Conservation (phyloP, 1,140 invertebrate genomes). For the Drosophila mauritiana region DNA sequence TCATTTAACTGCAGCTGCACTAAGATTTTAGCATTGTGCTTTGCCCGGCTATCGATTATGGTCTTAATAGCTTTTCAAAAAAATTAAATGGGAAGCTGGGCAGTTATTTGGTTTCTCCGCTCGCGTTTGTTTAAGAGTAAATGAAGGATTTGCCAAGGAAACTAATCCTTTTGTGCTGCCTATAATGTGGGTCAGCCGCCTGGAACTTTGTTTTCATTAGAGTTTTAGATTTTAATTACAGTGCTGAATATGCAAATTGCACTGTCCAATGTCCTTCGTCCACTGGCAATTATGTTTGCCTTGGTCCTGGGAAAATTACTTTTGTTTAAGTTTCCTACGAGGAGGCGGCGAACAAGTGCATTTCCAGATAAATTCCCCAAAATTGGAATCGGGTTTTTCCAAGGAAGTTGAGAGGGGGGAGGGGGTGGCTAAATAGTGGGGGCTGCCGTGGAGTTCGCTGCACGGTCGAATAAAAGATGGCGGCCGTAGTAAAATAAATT, state of each 20-base stretch:
- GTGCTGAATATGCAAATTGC: slow-evolving; percentile 52
- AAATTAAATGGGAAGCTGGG: not conserved
- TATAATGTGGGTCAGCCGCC: slow-evolving; percentile 60
- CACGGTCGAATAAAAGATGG: slow-evolving; percentile 68
- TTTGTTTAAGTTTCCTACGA: slow-evolving; percentile 44
- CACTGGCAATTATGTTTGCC: slow-evolving; percentile 23
- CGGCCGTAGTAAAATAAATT: slow-evolving; percentile 83
- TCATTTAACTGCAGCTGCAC: slow-evolving; percentile 70
- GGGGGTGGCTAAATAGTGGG: not conserved
- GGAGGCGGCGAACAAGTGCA: slow-evolving; percentile 37
- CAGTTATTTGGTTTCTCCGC: slow-evolving; percentile 20
- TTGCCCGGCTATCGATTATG: slow-evolving; percentile 53
- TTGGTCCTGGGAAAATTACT: slow-evolving; percentile 40
- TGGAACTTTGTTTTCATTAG: slow-evolving; percentile 57
- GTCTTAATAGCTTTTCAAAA: slow-evolving; percentile 26
- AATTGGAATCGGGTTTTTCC: slow-evolving; percentile 21
- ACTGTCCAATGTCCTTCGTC: not conserved
- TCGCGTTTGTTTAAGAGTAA: slow-evolving; percentile 17
- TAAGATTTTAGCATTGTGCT: slow-evolving; percentile 35
- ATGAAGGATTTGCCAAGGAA: slow-evolving; percentile 13
- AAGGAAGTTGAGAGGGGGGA: too few species aligned
- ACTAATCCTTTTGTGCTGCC: slow-evolving; percentile 11
- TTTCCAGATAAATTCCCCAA: slow-evolving; percentile 46
- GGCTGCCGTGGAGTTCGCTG: slow-evolving; percentile 8
- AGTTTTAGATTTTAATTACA: slow-evolving; percentile 71